Percentiles rank a stretch among this genome's conserved stretches.
phyloP scores from a whole-genome alignment of 2,113 vertebrate species.

The Pygoscelis adeliae region DNA sequence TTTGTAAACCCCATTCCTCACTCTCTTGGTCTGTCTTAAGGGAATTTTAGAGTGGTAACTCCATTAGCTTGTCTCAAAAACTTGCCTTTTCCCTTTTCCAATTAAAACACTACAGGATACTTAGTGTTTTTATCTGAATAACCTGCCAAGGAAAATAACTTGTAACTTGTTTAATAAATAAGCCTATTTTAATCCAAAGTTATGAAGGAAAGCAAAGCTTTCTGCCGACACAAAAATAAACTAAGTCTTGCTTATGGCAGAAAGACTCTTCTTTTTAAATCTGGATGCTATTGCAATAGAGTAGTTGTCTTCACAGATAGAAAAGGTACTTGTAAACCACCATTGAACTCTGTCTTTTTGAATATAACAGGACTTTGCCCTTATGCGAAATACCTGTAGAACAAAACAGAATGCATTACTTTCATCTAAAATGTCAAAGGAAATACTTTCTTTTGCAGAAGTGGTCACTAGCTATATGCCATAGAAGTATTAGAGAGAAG shows the following conservation, averaged over 20 bases:
- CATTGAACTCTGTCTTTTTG: background rate
- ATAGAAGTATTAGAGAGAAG: background rate
- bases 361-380: background rate
- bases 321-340: background rate
- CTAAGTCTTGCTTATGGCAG: background rate
- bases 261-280: background rate
- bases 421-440: background rate
- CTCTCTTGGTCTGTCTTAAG: background rate
- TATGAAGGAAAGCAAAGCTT: background rate
- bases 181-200: background rate
- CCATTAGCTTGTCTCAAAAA: background rate
- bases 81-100: background rate
- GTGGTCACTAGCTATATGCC: background rate
- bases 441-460: background rate
- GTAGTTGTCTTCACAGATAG: background rate
- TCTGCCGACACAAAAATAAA: background rate
- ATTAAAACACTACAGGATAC: background rate
- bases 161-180: background rate
- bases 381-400: background rate
- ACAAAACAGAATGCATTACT: background rate
- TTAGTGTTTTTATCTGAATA: background rate
- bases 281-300: background rate
- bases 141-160: background rate
- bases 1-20: background rate
- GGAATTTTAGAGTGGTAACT: background rate